Base-by-base conservation (phyloP, 2,113 vertebrate genomes). In the Carollia perspicillata region DNA sequence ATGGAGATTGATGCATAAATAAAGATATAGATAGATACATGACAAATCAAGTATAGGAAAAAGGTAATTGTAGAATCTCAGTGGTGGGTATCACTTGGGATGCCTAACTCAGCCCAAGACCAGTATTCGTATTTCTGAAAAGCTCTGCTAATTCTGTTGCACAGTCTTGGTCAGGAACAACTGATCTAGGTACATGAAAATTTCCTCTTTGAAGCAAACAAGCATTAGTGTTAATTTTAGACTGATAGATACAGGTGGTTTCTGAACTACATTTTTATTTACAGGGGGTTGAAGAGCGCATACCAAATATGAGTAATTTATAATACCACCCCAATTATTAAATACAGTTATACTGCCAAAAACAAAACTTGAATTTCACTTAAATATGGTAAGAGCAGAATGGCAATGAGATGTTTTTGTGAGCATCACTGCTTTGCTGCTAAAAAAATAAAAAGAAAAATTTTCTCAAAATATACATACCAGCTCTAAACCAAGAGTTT, bases 281-380 rank as follows among this genome's bases (percentile, higher is more conserved):
- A 74, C 51, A 90, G 13, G 18, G n/a, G 14, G 35, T 8, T 90
- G 13, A 90, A 55, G 18, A 60, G 23, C 4, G 28, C 58, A 89
- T 49, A 60, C 20, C 20, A 65, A 63, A 72, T 63, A 66, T 94
- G 51, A 92, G 17, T 89, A 78, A 84, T 63, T 69, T 72, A 33
- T 23, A 51, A 44, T 83, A 78, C 23, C 40, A 74, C 26, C 16
- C n/a, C 35, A 81, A 49, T 44, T 35, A 42, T n/a, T 92, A 63
- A 91, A 60, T 35, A 91, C 40, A 74, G 77, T 88, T 66, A 58
- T 14, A 71, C 11, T 92, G 30, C 9, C 49, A 51, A 68, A 91
- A 91, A 83, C 9, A 35, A 51, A 68, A 6, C 78, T n/a, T 89
- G 35, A 92, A 79, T 91, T 93, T 93, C 37, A 89, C 5, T 90